Evolutionary conservation across 2,113 vertebrate species (phyloP).

Genomic region (Petrocephalus microphthalmus): DNA sequence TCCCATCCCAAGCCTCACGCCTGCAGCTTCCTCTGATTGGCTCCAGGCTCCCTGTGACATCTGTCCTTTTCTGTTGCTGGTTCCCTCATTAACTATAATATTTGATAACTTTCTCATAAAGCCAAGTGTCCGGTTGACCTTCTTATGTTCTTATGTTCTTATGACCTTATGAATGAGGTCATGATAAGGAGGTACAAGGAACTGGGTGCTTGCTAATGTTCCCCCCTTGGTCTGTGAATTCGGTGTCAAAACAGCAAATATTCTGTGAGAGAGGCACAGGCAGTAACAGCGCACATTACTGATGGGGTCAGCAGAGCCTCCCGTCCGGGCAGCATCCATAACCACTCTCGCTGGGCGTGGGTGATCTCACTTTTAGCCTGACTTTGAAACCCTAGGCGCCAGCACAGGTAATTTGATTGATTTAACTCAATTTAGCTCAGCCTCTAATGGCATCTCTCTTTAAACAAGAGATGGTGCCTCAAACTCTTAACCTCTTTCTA

Average conservation of each 20-base stretch:
- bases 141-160: too few species aligned
- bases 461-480: neutral
- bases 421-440: conserved; percentile 4
- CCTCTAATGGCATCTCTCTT: conserved; percentile 5
- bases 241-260: neutral
- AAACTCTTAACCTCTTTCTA: neutral
- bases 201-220: neutral
- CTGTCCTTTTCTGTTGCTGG: neutral
- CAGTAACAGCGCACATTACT: neutral
- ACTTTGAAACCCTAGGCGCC: conserved; percentile 1
- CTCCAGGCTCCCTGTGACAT: neutral
- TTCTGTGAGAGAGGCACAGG: neutral
- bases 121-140: neutral
- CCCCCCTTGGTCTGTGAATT: neutral
- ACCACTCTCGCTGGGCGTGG: too few species aligned
- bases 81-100: neutral
- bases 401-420: conserved; percentile 6
- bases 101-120: neutral
- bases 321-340: neutral
- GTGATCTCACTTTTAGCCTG: neutral
- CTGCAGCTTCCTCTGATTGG: neutral
- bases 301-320: neutral
- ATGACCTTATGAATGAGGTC: too few species aligned
- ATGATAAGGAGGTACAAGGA: neutral
- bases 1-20: neutral